Evolutionary conservation across 2,797 vertebrate species (phyloP).

Genomic region (Prionace glauca): DNA sequence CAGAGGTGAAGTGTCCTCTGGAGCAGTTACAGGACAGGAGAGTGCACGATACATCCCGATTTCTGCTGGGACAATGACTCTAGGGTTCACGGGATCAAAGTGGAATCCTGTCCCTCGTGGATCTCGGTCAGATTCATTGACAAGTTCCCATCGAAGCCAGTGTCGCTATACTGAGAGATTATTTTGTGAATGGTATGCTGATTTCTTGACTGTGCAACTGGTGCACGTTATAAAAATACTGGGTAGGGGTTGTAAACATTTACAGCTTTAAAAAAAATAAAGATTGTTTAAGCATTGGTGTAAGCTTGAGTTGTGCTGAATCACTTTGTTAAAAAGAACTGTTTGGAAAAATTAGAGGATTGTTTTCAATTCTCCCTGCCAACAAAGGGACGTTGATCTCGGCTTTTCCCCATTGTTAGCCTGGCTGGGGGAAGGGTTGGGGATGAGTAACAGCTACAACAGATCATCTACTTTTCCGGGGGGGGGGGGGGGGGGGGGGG

Average conservation of each 20-base stretch:
- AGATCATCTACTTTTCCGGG: not conserved
- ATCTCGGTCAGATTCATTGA: not conserved
- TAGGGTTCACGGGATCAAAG: not conserved
- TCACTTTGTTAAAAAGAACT: not conserved
- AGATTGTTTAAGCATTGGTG: not conserved
- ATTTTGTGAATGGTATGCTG: constrained; percentile 11
- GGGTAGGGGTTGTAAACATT: not conserved
- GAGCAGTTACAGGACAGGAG: not conserved
- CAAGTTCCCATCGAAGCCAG: not conserved
- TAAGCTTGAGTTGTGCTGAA: not conserved
- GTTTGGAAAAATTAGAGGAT: not conserved
- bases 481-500: too few relatives aligned
- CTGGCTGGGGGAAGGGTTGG: not conserved
- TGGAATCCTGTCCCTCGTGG: not conserved
- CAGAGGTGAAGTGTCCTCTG: not conserved
- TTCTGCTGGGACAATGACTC: not conserved
- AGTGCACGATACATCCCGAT: not conserved
- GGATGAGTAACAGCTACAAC: not conserved
- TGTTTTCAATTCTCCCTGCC: not conserved
- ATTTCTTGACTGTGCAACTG: not conserved
- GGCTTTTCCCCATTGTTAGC: not conserved
- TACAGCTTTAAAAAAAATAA: not conserved
- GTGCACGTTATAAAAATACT: not conserved
- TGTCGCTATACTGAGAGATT: not conserved
- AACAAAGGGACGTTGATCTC: not conserved